Evolutionary conservation across 2,113 vertebrate genomes (phyloP).

Genomic region (Bos indicus): DNA sequence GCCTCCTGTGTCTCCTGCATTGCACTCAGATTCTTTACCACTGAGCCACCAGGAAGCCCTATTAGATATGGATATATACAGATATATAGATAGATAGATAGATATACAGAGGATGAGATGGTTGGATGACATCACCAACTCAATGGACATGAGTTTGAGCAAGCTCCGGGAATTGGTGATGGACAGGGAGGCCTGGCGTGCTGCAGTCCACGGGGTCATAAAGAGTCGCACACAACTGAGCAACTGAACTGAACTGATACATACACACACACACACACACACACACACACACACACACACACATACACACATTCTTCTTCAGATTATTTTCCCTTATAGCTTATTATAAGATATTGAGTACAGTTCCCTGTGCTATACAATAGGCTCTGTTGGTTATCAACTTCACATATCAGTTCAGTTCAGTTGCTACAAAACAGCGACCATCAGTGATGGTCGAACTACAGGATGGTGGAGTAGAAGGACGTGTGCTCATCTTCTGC

Average conservation of each 20-base stretch:
- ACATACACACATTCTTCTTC: neutral
- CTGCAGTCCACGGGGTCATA: rapidly evolving
- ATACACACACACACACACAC: neutral
- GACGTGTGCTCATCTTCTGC: rapidly evolving
- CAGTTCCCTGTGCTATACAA: neutral
- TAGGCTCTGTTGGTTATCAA: neutral
- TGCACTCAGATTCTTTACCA: neutral
- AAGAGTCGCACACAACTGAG: rapidly evolving
- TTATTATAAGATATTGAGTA: neutral
- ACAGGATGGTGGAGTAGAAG: neutral
- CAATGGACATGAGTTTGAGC: neutral
- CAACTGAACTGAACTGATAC: neutral
- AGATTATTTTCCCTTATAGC: neutral
- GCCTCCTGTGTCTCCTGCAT: neutral
- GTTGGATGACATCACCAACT: neutral
- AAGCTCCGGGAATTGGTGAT: neutral
- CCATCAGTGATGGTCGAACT: neutral
- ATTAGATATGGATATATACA: neutral
- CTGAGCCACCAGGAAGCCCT: neutral
- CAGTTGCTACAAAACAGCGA: neutral
- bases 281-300: neutral
- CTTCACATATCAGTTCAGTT: neutral
- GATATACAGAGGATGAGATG: neutral
- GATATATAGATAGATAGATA: neutral
- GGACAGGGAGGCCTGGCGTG: neutral